Evolutionary conservation across 2,797 vertebrate genomes (phyloP).

Genomic region (Callimico goeldii): DNA sequence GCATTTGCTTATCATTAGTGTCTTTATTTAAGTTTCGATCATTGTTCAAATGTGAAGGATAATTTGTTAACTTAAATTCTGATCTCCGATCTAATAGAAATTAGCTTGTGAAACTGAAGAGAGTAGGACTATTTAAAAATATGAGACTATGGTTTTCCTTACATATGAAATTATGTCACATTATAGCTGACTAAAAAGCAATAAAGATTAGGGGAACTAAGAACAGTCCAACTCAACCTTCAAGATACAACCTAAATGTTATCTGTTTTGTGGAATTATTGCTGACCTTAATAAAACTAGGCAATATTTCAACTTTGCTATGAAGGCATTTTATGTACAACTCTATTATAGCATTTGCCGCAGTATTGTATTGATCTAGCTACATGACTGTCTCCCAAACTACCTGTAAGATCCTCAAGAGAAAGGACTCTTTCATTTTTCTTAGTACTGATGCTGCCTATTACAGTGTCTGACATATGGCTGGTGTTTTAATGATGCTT

Average conservation of each 20-base stretch:
- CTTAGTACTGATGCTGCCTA: background rate
- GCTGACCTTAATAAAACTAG: background rate
- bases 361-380: background rate
- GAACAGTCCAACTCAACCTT: background rate
- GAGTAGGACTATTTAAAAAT: conserved; percentile 23
- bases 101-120: conserved; percentile 23
- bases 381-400: background rate
- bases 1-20: conserved; percentile 16
- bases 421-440: background rate
- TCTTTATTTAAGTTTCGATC: conserved; percentile 40
- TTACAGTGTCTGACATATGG: background rate
- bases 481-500: background rate
- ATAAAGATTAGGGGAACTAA: background rate
- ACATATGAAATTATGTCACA: background rate
- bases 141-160: background rate
- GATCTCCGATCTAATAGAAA: conserved; percentile 24
- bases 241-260: background rate
- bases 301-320: background rate
- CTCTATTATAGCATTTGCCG: background rate
- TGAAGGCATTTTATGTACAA: background rate
- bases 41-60: conserved; percentile 30
- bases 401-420: background rate
- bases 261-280: background rate
- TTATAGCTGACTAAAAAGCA: background rate
- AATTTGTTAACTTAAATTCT: conserved; percentile 44